Base-by-base conservation (phyloP, 2,888 invertebrate species). In the Bibio marci region DNA sequence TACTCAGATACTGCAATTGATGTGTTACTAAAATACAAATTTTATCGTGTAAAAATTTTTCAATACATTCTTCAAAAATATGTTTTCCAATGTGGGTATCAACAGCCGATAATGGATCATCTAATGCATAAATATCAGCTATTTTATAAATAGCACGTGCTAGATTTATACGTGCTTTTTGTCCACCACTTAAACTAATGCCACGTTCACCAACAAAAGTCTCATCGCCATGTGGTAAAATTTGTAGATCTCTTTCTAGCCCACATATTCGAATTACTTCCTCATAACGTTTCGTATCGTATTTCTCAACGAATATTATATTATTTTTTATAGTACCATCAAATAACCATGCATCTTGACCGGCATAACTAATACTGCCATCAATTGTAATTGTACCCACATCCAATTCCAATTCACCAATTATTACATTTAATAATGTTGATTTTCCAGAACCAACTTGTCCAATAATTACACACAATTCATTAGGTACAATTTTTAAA, bases 291-390 rank as follows among this genome's bases (percentile, higher is more conserved):
- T 11, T 10, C 4, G 10, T 14, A 31, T 31, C 15, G 14, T 15
- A 31, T 72, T 4, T 71, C 48, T 36, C 39, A 11, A 11, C 76
- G 49, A 97, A 95, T 2, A 91, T 59, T 45, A 97, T 87, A 58
- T 97, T 97, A 52, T 94, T 90, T 10, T 86, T 69, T 0, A 97
- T 78, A 44, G 83, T 81, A 22, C 78, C 73, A 63, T 59, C 71
- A 49, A 80, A 80, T 7, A 81, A 63, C 88, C 90, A 91, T 1
- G 90, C 76, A 48, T 87, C 77, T 52, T 88, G 87, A 30, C 80
- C 71, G 1, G 81, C 77, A 52, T 88, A 91, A 30, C 76, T 76
- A 2, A 79, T 53, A 35, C 61, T 64, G 4, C 88, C 88, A 18
- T 64, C 62, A 0, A 78, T 64, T 14, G 64, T 56, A 13, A 72